Conservation (phyloP, 2,113 vertebrate species). For the Eretmochelys imbricata region DNA sequence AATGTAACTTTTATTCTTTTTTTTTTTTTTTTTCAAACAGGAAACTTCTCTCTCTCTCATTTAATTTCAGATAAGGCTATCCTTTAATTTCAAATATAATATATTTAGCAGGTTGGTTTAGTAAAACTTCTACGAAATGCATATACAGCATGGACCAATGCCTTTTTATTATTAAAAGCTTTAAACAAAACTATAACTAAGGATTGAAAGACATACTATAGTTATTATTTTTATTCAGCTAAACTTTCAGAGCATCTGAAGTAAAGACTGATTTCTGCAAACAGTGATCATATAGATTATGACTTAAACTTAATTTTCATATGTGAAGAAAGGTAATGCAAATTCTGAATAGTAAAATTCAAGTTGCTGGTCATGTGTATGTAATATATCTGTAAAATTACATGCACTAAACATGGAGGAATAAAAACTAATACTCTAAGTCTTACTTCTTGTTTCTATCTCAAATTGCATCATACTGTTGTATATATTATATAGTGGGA, state of each 20-base stretch:
- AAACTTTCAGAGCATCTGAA: conserved; percentile 29
- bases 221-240: conserved; percentile 3
- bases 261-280: conserved; percentile 32
- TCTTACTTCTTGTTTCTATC: background rate
- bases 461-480: background rate
- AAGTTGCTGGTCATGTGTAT: background rate
- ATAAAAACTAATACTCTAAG: conserved; percentile 35
- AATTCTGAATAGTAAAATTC: conserved; percentile 39
- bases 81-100: conserved; percentile 20
- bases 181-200: background rate
- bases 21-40: background rate
- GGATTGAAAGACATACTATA: conserved; percentile 9
- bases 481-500: conserved; percentile 7
- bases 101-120: background rate
- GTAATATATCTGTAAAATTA: background rate
- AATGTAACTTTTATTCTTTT: background rate
- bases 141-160: background rate
- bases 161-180: background rate
- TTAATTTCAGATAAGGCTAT: background rate
- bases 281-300: conserved; percentile 25
- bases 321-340: conserved; percentile 28
- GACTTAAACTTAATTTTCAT: conserved; percentile 22
- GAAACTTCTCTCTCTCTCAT: background rate
- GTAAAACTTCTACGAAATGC: background rate
- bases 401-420: conserved; percentile 9